These are phyloP conservation scores for Palloptera scutellata DNA, from an alignment of 2,888 invertebrate genomes.

Conservation along the genomic window DNA sequence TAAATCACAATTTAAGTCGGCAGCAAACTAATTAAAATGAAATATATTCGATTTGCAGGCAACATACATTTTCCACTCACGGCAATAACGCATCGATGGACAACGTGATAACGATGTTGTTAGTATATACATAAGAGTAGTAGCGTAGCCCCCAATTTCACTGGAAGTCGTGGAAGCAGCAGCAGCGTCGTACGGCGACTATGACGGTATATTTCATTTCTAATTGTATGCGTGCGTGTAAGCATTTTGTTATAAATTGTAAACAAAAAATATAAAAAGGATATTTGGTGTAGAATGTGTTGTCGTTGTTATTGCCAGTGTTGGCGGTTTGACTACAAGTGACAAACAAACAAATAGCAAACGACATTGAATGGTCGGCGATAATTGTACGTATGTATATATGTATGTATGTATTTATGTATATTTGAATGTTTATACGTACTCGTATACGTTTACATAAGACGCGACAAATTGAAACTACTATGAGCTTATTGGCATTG, in stretches of 20 bases:
- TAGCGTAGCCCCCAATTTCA: too few relatives aligned
- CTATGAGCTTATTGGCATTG: constrained; percentile 31
- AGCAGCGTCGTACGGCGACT: constrained; percentile 47
- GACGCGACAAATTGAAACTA: neutral
- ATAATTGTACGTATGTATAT: constrained; percentile 42
- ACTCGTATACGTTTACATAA: too few relatives aligned
- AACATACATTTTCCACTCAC: constrained; percentile 52
- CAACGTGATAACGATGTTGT: too few relatives aligned
- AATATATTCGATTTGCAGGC: constrained; percentile 57
- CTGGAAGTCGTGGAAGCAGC: constrained; percentile 16
- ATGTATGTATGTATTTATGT: constrained; percentile 36
- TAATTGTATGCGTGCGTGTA: constrained; percentile 55
- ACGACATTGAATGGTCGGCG: constrained; percentile 36
- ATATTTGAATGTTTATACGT: neutral
- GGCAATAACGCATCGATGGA: constrained; percentile 24
- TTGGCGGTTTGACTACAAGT: constrained; percentile 33
- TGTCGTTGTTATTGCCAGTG: too few relatives aligned
- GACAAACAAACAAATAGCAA: constrained; percentile 47
- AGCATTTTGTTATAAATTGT: constrained; percentile 50
- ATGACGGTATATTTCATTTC: constrained; percentile 42
- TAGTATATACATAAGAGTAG: too few relatives aligned
- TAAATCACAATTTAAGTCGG: constrained; percentile 12
- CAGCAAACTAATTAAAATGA: constrained; percentile 45
- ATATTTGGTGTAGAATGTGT: constrained; percentile 8
- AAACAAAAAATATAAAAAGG: constrained; percentile 10